Conservation (phyloP, 2,797 vertebrate genomes). For the Sebastes kiyomatsui region DNA sequence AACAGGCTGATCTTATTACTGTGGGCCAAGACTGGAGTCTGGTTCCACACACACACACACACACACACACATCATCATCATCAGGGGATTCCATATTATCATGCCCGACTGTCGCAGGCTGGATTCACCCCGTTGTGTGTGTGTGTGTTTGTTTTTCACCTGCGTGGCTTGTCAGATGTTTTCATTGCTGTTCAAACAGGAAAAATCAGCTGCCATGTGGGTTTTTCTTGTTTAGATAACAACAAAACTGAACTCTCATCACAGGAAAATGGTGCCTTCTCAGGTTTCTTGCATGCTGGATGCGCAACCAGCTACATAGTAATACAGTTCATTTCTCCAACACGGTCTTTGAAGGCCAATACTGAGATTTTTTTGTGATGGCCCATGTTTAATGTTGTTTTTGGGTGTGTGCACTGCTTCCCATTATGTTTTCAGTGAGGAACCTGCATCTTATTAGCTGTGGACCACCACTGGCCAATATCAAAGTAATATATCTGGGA, state of each 20-base stretch:
- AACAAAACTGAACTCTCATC: neutral
- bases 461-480: neutral
- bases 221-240: conserved; percentile 32
- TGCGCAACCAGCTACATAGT: neutral
- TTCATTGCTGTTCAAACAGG: conserved; percentile 30
- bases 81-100: conserved; percentile 58
- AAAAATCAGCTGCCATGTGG: conserved; percentile 36
- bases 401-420: neutral
- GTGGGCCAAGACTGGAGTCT: conserved; percentile 65
- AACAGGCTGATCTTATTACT: conserved; percentile 76
- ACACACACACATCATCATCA: conserved; percentile 29
- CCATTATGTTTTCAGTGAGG: neutral
- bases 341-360: neutral
- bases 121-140: conserved; percentile 16
- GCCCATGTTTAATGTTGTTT: conserved; percentile 3
- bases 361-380: neutral
- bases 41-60: conserved; percentile 43
- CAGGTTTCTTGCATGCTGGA: conserved; percentile 10
- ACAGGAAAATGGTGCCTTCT: conserved; percentile 10
- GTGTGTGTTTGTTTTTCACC: conserved; percentile 18
- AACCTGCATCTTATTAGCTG: conserved; percentile 6
- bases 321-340: neutral
- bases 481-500: neutral
- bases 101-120: conserved; percentile 36
- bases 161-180: conserved; percentile 33